Conservation (phyloP, 2,797 vertebrate species). For the Steatocranus sp. region DNA sequence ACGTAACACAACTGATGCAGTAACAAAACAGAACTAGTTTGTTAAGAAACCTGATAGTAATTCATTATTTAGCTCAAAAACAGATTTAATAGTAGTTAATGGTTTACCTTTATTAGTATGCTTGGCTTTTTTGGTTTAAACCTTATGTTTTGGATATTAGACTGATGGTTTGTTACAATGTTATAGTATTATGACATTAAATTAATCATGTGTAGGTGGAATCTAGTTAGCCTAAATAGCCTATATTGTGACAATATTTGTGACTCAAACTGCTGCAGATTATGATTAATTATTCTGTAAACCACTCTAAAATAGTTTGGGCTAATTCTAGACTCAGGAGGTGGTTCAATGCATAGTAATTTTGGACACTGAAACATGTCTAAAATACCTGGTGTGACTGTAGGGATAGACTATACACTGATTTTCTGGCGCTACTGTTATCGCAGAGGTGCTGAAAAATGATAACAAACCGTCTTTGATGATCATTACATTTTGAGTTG, state of each 20-base stretch:
- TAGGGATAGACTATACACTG: not conserved
- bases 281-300: not conserved
- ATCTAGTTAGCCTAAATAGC: not conserved
- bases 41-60: not conserved
- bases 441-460: not conserved
- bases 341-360: not conserved
- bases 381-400: not conserved
- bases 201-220: not conserved
- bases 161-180: not conserved
- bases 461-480: not conserved
- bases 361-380: not conserved
- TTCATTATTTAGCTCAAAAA: not conserved
- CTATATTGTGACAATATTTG: not conserved
- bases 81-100: not conserved
- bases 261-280: not conserved
- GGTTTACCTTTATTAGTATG: not conserved
- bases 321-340: not conserved
- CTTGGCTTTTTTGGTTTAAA: not conserved
- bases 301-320: not conserved
- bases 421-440: not conserved
- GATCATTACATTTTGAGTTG: not conserved
- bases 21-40: not conserved
- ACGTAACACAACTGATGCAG: not conserved
- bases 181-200: not conserved
- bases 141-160: not conserved